Percentiles rank a stretch among this genome's conserved stretches.
Evolutionary conservation across 53 echinoderm and acorn worm genomes (phyloP).

Genomic region (Henricia sp.): DNA sequence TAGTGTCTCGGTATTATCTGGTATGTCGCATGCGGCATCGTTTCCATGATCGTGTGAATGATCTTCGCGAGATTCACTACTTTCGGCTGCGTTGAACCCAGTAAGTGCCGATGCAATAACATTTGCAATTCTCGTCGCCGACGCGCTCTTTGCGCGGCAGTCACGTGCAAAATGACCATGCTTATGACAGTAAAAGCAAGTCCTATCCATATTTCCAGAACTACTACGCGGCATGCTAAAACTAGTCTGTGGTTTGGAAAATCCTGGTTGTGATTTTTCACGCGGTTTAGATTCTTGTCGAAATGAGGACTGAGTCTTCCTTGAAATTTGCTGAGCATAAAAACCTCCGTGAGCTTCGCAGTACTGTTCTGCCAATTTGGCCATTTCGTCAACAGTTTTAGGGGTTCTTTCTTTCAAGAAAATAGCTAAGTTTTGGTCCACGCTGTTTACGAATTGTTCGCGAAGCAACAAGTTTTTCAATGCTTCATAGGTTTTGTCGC

Average conservation of each 20-base stretch:
- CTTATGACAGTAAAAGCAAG: background rate
- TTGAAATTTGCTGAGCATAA: background rate
- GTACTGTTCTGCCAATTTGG: conserved; percentile 31
- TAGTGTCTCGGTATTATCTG: too few relatives aligned
- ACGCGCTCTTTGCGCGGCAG: background rate
- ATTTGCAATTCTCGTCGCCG: conserved; percentile 5
- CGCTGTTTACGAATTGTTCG: conserved; percentile 10
- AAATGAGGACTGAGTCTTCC: background rate
- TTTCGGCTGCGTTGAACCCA: background rate
- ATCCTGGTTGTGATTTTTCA: background rate
- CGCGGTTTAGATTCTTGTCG: background rate
- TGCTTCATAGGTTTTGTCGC: conserved; percentile 27
- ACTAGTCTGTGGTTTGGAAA: background rate
- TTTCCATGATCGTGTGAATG: background rate
- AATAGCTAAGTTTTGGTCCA: background rate
- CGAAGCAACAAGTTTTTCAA: conserved; percentile 6
- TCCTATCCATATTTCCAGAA: background rate
- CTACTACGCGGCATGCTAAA: background rate
- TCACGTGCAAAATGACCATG: conserved; percentile 5
- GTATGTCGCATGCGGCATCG: background rate
- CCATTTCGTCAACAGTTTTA: background rate
- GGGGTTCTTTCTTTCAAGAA: conserved; percentile 36
- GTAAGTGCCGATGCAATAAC: background rate
- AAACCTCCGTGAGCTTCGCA: conserved; percentile 12
- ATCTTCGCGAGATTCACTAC: background rate